phyloP scores from a whole-genome alignment of 2,113 vertebrate species.

The Ellobius talpinus region DNA sequence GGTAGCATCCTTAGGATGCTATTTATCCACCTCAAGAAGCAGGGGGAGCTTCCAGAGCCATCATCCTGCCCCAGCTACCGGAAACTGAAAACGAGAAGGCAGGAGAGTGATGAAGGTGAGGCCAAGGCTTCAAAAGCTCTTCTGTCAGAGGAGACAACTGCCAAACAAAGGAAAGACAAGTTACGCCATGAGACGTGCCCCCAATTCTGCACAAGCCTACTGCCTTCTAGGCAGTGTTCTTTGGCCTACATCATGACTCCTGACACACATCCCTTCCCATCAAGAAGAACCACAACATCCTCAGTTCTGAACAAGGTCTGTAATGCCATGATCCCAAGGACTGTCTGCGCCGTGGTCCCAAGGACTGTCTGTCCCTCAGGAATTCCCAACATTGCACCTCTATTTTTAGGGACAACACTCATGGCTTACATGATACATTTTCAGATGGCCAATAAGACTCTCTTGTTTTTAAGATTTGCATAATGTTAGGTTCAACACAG shows the following conservation, averaged over 20 bases:
- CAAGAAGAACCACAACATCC: neutral
- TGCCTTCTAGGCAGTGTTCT: neutral
- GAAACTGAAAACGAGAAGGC: neutral
- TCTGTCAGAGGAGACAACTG: neutral
- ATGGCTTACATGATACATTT: neutral
- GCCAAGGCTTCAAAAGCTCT: neutral
- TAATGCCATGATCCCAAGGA: neutral
- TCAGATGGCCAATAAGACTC: neutral
- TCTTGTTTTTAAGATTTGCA: neutral
- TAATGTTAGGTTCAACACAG: neutral
- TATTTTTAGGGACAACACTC: constrained; percentile 27
- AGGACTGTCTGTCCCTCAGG: neutral
- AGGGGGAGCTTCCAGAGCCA: neutral
- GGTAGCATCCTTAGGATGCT: neutral
- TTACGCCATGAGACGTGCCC: neutral
- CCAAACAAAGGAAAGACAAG: neutral
- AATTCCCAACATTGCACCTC: constrained; percentile 47
- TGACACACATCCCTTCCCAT: neutral
- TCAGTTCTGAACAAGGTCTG: neutral
- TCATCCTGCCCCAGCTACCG: neutral
- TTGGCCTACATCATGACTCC: fast-evolving
- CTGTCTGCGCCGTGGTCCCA: neutral
- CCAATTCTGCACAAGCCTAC: neutral
- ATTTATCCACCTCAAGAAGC: neutral
- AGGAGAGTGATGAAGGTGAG: neutral